Evolutionary conservation across 2,797 vertebrate genomes (phyloP), one percentile per base, ranked within the genome.

Genomic region (Myripristis murdjan): DNA sequence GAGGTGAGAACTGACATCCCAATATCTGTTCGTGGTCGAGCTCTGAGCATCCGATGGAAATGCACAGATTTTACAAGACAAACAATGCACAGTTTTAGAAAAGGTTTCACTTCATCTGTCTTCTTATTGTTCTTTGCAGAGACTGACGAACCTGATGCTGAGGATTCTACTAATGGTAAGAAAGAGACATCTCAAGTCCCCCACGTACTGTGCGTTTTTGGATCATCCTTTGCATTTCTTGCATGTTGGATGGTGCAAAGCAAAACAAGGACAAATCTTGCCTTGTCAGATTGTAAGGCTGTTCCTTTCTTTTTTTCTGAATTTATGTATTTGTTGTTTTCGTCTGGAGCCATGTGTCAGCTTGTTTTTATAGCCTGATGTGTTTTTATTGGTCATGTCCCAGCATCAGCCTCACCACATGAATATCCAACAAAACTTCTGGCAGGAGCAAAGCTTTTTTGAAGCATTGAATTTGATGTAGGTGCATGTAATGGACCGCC

Each of bases 141-240:
- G 2, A 28, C 66, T 3, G 70, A 89, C 60, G 80, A 86, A 22
- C 44, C 37, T 6, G 54, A 71, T 8, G 67, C 51, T 59, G 80
- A 77, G 39, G 70, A 72, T 46, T 53, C 28, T 16, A 56, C 37
- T 56, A 55, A 64, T 6, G 73, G 90, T 93, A 28, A 69, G 67
- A 24, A 26, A 52, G 24, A 18, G 75, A 41, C 6, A 2, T 16
- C 41, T 44, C 15, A 4, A 43, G 8, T 41, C 11, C 10, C 14
- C 12, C 11, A 12, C 11, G 8, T 23, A 24, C 23, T 23, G 24
- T 24, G 23, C 23, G 24, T 24, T 24, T 24, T 24, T 24, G n/a
- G 3, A 24, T 24, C 23, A 24, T 33, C 31, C 48, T 22, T 23
- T 48, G 46, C 9, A 10, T 11, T 20, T 22, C 22, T 5, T 22